Conservation (phyloP, 2,113 vertebrate species). For the Hemicordylus capensis region DNA sequence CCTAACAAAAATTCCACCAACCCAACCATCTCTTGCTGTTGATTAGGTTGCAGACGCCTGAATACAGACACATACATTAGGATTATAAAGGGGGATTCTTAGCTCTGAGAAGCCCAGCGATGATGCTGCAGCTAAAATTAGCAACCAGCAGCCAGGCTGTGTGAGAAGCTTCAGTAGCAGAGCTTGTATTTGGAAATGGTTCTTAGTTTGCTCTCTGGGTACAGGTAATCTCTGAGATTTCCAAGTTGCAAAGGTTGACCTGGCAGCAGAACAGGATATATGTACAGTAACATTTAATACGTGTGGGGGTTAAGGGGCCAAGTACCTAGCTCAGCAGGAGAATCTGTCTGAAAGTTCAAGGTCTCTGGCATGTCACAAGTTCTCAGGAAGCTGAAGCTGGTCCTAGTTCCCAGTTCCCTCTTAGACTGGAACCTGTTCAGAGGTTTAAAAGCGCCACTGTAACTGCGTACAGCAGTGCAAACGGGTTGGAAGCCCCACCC, state of each 20-base stretch:
- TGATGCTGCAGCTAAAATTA: background rate
- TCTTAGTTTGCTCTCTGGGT: background rate
- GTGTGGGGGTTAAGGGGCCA: background rate
- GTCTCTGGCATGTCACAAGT: background rate
- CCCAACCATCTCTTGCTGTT: background rate
- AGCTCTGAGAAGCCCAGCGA: background rate
- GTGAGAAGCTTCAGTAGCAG: background rate
- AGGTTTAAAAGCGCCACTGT: too few species aligned
- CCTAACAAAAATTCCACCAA: background rate
- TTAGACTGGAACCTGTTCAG: too few species aligned
- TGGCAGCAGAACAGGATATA: background rate
- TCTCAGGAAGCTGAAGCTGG: background rate
- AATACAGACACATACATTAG: background rate
- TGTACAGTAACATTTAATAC: background rate
- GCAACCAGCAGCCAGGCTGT: background rate
- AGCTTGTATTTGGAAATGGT: conserved; percentile 7
- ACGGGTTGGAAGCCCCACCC: too few species aligned
- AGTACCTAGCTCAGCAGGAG: background rate
- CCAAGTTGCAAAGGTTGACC: background rate
- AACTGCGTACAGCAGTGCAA: too few species aligned
- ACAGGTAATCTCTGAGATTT: conserved; percentile 12
- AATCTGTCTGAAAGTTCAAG: background rate
- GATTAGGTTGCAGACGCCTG: background rate
- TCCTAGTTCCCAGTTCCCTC: too few species aligned
- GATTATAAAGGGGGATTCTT: background rate